Conservation (phyloP, 2,888 invertebrate species). For the Stenoptilia bipunctidactyla region DNA sequence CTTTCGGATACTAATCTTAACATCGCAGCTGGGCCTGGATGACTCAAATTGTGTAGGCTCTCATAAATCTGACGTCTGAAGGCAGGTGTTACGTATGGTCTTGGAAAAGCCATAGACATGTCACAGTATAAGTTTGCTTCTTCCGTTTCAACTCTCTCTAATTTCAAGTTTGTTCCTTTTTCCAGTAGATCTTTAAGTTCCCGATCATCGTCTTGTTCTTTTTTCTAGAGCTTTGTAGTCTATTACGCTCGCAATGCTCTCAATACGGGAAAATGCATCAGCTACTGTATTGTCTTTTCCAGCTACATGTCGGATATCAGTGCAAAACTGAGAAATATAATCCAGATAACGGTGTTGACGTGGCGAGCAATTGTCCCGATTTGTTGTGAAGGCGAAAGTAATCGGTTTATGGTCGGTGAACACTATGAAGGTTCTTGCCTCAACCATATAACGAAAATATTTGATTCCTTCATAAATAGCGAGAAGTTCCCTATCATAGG, state of each 20-base stretch:
- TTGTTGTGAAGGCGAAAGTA: not conserved
- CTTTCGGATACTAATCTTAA: not conserved
- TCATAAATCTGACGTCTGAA: not conserved
- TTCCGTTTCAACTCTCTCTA: not conserved
- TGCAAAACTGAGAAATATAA: not conserved
- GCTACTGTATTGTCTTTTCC: not conserved
- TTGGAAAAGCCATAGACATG: not conserved
- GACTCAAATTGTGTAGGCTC: not conserved
- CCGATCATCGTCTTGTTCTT: not conserved
- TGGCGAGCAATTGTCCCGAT: not conserved
- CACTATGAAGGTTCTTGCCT: slow-evolving; percentile 8
- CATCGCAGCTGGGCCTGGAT: not conserved
- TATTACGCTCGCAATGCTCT: not conserved
- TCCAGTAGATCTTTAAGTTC: not conserved
- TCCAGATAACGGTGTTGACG: not conserved
- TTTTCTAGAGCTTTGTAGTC: not conserved
- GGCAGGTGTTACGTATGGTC: not conserved
- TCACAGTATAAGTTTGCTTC: not conserved
- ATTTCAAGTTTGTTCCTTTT: not conserved
- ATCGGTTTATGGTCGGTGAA: slow-evolving; percentile 5
- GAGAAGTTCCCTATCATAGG: slow-evolving; percentile 15
- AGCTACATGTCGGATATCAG: not conserved
- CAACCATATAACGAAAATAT: slow-evolving; percentile 12
- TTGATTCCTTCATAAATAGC: slow-evolving; percentile 11
- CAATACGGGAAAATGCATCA: not conserved